Evolutionary conservation across 2,888 invertebrate species (phyloP), one percentile per base, ranked within the genome.

Genomic region (Monopis laevigella): DNA sequence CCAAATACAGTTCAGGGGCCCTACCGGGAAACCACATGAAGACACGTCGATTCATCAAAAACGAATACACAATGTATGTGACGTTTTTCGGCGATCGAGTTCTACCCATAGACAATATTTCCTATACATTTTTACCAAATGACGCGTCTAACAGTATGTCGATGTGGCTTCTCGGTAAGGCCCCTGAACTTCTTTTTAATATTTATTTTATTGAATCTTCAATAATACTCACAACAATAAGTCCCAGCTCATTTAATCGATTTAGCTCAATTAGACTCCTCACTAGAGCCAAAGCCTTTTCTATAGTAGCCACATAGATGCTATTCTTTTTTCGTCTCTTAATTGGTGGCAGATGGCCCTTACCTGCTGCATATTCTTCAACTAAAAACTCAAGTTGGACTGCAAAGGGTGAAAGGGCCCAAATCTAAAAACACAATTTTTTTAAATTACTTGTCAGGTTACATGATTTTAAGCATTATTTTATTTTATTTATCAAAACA

Each of bases 361-460:
- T 95, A 34, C 91, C 91, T 0, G 88, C 94, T 0, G 98, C 96
- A 80, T 98, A 98, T 65, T 98, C 98, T 67, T 98, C 98, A 0
- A 98, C 86, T 46, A 94, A 71, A 61, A 98, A 98, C 46, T 91
- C 88, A 45, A 97, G 71, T 45, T 89, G 88, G 1, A 96, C 83
- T 2, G 94, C 96, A 80, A 98, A 93, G 13, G 92, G 89, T 1
- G 93, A 88, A 58, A 98, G 74, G 2, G 88, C 83, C 80, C 88
- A 88, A 6, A 94, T 90, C 93, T 93, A 55, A 3, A 26, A 18
- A 21, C 2, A 38, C 8, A n/a, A 11, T n/a, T n/a, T 6, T 10
- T 24, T 10, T 7, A 24, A 24, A 24, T 24, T 24, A n/a, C n/a
- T n/a, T n/a, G 6, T 7, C 24, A 10, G 6, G 6, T 10, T 24